A percentile compares a stretch with the other conserved stretches of the same genome.
Conservation (phyloP, 2,888 invertebrate species). For the Sphaeridia pumilis region DNA sequence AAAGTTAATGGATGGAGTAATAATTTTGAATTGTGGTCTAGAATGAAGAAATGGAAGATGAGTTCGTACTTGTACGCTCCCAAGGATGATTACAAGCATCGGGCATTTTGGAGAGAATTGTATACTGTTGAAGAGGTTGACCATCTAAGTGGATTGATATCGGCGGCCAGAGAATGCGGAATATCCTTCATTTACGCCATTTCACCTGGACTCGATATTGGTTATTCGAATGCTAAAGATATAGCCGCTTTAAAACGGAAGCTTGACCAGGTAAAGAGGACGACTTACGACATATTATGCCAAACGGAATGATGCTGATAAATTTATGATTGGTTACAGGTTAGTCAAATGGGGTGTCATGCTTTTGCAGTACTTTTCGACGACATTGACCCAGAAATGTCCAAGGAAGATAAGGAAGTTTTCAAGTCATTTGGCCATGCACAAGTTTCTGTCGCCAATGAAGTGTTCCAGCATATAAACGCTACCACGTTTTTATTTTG, state of each 20-base stretch:
- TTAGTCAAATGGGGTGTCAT: conserved; percentile 79
- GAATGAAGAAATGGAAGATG: conserved; percentile 90
- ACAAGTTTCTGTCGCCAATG: conserved; percentile 92
- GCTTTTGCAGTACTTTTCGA: conserved; percentile 95
- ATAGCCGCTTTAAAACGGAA: conserved; percentile 79
- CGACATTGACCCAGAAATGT: conserved; percentile 95
- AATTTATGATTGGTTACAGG: conserved; percentile 43
- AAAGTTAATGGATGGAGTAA: not conserved
- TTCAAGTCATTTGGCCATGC: conserved; percentile 97
- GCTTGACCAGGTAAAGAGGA: conserved; percentile 75
- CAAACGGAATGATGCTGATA: too few species aligned
- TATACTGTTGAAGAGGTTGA: conserved; percentile 97
- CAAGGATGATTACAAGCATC: conserved; percentile 97
- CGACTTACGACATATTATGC: not conserved
- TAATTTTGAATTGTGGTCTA: too few species aligned
- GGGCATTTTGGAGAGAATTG: conserved; percentile 92
- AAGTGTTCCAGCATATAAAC: conserved; percentile 81
- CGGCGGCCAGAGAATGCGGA: conserved; percentile 74
- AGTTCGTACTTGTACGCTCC: conserved; percentile 98
- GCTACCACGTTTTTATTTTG: conserved; percentile 84
- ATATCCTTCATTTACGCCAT: conserved; percentile 93
- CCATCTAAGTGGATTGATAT: conserved; percentile 77
- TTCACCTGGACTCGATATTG: conserved; percentile 92
- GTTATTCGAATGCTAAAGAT: conserved; percentile 68
- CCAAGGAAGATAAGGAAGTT: conserved; percentile 86